These are phyloP conservation scores for Rhinichthys osculus DNA, from an alignment of 2,797 vertebrate genomes.

Conservation along the genomic window DNA sequence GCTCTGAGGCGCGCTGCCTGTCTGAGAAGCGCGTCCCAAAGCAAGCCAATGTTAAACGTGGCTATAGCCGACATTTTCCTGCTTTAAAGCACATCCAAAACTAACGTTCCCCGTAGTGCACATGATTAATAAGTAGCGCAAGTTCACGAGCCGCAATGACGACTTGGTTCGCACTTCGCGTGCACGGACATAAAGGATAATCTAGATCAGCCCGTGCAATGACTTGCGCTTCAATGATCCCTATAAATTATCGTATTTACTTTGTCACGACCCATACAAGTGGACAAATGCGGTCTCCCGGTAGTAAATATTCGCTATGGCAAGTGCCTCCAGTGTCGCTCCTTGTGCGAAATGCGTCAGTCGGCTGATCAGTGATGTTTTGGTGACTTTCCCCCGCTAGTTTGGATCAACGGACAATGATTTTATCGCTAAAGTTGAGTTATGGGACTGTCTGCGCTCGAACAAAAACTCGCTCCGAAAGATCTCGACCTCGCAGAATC, in stretches of 20 bases:
- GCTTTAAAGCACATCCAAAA: conserved; percentile 16
- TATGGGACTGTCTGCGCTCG: conserved; percentile 13
- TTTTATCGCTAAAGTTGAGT: conserved; percentile 55
- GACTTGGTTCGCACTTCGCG: conserved; percentile 69
- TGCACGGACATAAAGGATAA: conserved; percentile 34
- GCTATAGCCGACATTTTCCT: conserved; percentile 59
- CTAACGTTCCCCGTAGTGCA: background rate
- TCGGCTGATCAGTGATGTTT: conserved; percentile 56
- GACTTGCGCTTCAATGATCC: conserved; percentile 67
- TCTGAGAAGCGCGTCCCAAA: conserved; percentile 23
- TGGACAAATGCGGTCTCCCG: conserved; percentile 68
- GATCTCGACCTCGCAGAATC: background rate
- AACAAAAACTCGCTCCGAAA: conserved; percentile 40
- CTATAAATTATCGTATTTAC: conserved; percentile 81
- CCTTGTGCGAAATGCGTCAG: conserved; percentile 60
- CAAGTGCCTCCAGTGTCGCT: conserved; percentile 58
- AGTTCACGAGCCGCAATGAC: conserved; percentile 72
- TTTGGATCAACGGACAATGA: conserved; percentile 64
- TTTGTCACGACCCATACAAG: conserved; percentile 67
- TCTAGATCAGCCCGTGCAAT: conserved; percentile 66
- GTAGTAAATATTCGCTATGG: conserved; percentile 61
- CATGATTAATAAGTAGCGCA: conserved; percentile 61
- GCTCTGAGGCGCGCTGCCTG: conserved; percentile 51
- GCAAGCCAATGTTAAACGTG: conserved; percentile 40
- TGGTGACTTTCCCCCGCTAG: conserved; percentile 56